These are phyloP conservation scores for Zeugodacus cucurbitae DNA, from an alignment of 1,140 invertebrate genomes.

Conservation along the genomic window DNA sequence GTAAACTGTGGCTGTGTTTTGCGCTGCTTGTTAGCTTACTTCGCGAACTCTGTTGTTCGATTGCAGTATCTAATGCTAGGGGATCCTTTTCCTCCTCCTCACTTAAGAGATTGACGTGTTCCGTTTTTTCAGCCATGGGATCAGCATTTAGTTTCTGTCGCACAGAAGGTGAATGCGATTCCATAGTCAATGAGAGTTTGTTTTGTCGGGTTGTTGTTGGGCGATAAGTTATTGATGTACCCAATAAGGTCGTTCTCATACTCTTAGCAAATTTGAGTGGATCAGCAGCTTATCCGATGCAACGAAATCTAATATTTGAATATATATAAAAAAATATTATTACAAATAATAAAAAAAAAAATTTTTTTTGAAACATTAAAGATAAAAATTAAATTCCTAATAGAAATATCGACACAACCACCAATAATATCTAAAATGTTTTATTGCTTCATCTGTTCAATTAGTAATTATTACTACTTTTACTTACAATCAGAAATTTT, in stretches of 20 bases:
- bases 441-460: too few relatives aligned
- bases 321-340: neutral
- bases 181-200: neutral
- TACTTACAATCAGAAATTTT: too few relatives aligned
- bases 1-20: conserved; percentile 63
- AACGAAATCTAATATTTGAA: neutral
- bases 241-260: conserved; percentile 29
- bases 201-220: neutral
- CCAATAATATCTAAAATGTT: too few relatives aligned
- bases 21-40: conserved; percentile 46
- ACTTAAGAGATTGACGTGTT: conserved; percentile 59
- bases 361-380: neutral
- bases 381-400: neutral
- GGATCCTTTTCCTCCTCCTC: conserved; percentile 63
- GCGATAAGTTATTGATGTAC: conserved; percentile 10
- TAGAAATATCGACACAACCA: neutral
- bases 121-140: neutral
- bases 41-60: conserved; percentile 36
- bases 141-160: neutral
- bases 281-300: neutral
- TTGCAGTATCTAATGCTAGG: conserved; percentile 53
- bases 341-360: neutral
- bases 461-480: too few relatives aligned
- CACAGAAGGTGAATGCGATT: neutral
- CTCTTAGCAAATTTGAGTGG: neutral